Evolutionary conservation across 2,888 invertebrate species (phyloP), one percentile per base, ranked within the genome.

Genomic region (Epirrita christyi): DNA sequence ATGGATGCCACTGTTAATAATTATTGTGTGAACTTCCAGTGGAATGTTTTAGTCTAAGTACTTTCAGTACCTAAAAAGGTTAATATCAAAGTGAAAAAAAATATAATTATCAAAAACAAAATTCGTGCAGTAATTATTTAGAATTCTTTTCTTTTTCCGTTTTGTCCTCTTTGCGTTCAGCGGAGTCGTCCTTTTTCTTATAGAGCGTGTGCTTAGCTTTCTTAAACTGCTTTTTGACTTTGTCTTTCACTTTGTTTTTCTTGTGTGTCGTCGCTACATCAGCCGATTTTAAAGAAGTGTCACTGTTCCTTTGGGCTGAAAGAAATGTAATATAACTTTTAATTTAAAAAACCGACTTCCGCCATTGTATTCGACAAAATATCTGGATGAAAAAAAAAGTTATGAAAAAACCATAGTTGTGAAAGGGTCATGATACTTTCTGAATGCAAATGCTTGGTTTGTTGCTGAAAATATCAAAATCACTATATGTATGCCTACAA

Each of bases 11-110:
- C 21, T 4, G 4, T 21, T 21, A 2, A 21, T 21, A 21, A 21
- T 4, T 21, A 21, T 4, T 32, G 52, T 47, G 51, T 53, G 55
- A 45, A 50, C 58, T 61, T 63, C 61, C 68, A 85, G 75, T 85
- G 89, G 88, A 89, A 88, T 88, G 86, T 80, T 70, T 88, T 88
- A 90, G 88, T 88, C 88, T 86, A 82, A 85, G 82, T 88, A 88
- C 82, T 80, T 82, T 71, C 45, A 76, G 70, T 73, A 73, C 71
- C 51, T 64, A 66, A 49, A 56, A 34, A 50, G n/a, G 43, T 58
- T 53, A 66, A 55, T 56, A 54, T 60, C 52, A 63, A 55, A 28
- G 38, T 47, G 42, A 32, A 38, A 15, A 40, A 36, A 42, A 37
- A 44, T 1, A 13, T 36, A 42, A 41, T 47, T 40, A 38, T 38